Conservation (phyloP, 1,140 invertebrate genomes). For the Acromyrmex echinatior region DNA sequence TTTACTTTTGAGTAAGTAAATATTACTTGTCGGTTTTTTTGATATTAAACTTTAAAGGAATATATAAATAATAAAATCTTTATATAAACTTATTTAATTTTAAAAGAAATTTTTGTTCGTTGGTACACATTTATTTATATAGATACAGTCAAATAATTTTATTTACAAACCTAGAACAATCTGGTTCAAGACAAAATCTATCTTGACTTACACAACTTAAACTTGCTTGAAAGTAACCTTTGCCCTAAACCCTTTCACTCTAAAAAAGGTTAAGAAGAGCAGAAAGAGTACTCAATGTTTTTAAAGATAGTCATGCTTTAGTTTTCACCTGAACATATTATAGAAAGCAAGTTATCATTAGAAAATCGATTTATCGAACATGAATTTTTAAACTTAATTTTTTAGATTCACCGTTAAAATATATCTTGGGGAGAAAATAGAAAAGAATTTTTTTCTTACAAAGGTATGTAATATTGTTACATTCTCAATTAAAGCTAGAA, state of each 20-base stretch:
- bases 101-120: not conserved
- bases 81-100: constrained; percentile 7
- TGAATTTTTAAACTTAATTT: constrained; percentile 5
- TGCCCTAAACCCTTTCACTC: not conserved
- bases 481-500: not conserved
- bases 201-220: not conserved
- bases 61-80: not conserved
- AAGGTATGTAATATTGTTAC: not conserved
- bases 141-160: not conserved
- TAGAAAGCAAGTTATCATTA: not conserved
- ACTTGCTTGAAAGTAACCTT: constrained; percentile 21
- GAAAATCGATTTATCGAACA: constrained; percentile 25
- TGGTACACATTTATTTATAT: not conserved
- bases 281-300: not conserved
- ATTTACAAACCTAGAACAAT: not conserved
- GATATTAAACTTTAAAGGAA: not conserved
- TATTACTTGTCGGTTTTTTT: not conserved
- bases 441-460: not conserved
- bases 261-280: not conserved
- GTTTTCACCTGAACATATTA: not conserved
- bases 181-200: not conserved
- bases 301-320: not conserved
- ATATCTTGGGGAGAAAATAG: not conserved
- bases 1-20: not conserved
- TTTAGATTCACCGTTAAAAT: not conserved